Evolutionary conservation across 2,888 invertebrate species (phyloP).

Genomic region (Lasioglossum malachurum): DNA sequence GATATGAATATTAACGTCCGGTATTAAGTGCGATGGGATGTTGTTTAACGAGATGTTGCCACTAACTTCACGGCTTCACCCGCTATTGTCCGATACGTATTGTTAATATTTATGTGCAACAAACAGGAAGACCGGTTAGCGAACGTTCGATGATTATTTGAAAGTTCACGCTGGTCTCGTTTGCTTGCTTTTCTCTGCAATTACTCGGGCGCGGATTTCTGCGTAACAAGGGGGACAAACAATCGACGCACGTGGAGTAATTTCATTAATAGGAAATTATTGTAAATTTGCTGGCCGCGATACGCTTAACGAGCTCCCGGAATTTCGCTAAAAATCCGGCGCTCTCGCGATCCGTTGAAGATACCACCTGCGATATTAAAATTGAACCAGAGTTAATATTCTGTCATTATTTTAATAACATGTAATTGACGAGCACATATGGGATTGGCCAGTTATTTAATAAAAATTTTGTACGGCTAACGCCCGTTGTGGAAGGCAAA

Average conservation of each 20-base stretch:
- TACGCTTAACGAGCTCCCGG: slow-evolving; percentile 49
- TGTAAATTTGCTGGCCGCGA: slow-evolving; percentile 61
- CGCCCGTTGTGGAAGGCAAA: background rate
- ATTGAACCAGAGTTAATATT: slow-evolving; percentile 31
- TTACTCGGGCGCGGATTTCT: slow-evolving; percentile 33
- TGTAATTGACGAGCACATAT: background rate
- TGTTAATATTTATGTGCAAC: slow-evolving; percentile 42
- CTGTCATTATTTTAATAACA: background rate
- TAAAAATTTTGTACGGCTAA: background rate
- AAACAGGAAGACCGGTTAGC: slow-evolving; percentile 15
- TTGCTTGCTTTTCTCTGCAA: slow-evolving; percentile 50
- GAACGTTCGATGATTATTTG: slow-evolving; percentile 32
- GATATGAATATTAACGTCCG: background rate
- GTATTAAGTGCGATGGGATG: background rate
- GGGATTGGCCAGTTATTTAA: background rate
- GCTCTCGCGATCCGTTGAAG: background rate
- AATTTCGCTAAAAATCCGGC: slow-evolving; percentile 41
- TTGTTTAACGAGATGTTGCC: background rate
- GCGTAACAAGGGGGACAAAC: slow-evolving; percentile 55
- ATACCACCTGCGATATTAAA: slow-evolving; percentile 24
- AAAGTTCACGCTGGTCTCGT: slow-evolving; percentile 43
- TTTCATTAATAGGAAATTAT: slow-evolving; percentile 71
- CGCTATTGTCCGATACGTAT: slow-evolving; percentile 11
- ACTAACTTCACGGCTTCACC: background rate
- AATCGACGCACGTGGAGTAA: slow-evolving; percentile 54